Conservation (phyloP, 2,113 vertebrate genomes). For the Nesospiza acunhae region DNA sequence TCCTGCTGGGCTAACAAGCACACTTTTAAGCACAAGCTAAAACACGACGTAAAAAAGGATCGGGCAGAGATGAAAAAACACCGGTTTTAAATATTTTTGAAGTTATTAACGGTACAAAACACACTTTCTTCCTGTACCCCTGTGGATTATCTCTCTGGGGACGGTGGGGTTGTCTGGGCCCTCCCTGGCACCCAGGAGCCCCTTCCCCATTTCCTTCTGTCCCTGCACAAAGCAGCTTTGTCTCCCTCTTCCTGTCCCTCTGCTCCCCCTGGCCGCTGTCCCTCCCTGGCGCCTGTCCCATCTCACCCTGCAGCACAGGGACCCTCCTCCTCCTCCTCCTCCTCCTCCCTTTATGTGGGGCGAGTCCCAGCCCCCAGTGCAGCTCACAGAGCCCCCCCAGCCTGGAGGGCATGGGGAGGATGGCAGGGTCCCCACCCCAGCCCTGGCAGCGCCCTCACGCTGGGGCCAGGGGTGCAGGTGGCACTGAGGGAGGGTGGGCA, state of each 20-base stretch:
- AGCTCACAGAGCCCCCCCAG: not conserved
- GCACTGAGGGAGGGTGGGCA: fast-evolving
- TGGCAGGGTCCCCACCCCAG: not conserved
- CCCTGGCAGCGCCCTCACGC: no score
- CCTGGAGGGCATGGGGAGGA: not conserved
- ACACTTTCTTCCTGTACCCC: not conserved
- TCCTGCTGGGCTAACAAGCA: not conserved
- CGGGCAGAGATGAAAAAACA: not conserved
- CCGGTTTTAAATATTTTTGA: not conserved
- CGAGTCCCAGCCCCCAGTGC: fast-evolving
- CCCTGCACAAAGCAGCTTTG: constrained; percentile 16
- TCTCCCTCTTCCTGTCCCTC: not conserved
- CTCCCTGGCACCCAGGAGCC: fast-evolving
- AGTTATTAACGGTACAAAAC: not conserved
- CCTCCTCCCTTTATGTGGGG: not conserved
- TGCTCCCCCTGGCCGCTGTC: not conserved
- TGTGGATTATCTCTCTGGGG: fast-evolving
- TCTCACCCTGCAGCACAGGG: not conserved
- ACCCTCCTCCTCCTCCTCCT: not conserved
- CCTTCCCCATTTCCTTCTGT: not conserved
- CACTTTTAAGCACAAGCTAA: not conserved
- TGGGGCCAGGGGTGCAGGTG: fast-evolving
- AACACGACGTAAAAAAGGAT: not conserved
- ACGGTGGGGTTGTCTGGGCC: fast-evolving
- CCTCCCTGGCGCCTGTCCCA: not conserved